phyloP scores from a whole-genome alignment of 2,797 vertebrate genomes.

The Acanthopagrus latus region DNA sequence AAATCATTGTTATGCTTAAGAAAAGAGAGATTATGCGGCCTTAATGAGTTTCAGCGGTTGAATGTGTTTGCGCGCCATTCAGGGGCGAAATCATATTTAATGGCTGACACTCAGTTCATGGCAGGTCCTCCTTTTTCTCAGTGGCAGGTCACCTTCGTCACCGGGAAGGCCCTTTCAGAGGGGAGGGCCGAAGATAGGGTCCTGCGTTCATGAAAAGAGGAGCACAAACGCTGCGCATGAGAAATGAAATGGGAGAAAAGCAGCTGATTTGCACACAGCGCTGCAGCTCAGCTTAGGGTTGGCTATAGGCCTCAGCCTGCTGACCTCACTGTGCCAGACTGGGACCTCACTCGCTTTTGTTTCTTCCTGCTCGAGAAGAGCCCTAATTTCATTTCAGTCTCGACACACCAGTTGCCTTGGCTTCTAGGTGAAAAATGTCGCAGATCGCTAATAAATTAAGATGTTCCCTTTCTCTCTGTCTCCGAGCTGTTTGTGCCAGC shows the following conservation, averaged over 20 bases:
- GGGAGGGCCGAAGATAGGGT: constrained; percentile 81
- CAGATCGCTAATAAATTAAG: constrained; percentile 97
- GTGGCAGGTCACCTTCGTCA: constrained; percentile 86
- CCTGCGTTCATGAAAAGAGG: constrained; percentile 82
- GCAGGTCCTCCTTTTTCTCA: constrained; percentile 84
- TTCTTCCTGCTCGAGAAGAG: constrained; percentile 73
- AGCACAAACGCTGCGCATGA: constrained; percentile 79
- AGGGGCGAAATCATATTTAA: constrained; percentile 90
- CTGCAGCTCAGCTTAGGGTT: constrained; percentile 71
- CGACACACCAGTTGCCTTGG: constrained; percentile 93
- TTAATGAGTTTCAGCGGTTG: constrained; percentile 88
- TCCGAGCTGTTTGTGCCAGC: constrained; percentile 91
- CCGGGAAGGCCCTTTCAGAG: constrained; percentile 78
- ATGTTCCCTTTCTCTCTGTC: constrained; percentile 84
- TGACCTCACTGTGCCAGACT: constrained; percentile 83
- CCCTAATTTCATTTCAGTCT: constrained; percentile 84
- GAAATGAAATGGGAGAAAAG: constrained; percentile 84
- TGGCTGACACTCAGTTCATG: constrained; percentile 87
- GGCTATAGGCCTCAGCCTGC: constrained; percentile 73
- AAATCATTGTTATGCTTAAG: constrained; percentile 89
- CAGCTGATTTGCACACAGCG: constrained; percentile 81
- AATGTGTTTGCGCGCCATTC: constrained; percentile 86
- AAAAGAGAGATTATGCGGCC: constrained; percentile 89
- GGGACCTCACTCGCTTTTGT: constrained; percentile 79
- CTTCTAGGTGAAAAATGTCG: constrained; percentile 94